A percentile compares a stretch with the other conserved stretches of the same genome.
These are phyloP conservation scores for Siniperca scherzeri DNA, from an alignment of 2,797 vertebrate genomes.

Conservation along the genomic window DNA sequence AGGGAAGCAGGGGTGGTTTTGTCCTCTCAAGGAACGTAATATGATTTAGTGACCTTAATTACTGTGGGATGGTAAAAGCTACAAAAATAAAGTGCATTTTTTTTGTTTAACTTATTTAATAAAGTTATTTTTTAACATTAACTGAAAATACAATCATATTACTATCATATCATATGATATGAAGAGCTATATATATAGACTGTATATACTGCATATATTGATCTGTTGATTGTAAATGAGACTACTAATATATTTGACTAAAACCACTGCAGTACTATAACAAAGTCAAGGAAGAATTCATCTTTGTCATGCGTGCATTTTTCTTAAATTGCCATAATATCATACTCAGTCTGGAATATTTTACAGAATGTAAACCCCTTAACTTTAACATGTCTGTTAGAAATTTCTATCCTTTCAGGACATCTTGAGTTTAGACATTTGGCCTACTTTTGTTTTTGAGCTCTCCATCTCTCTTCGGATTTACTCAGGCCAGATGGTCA, in stretches of 20 bases:
- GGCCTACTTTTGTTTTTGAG: constrained; percentile 8
- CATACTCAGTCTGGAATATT: not conserved
- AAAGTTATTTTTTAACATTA: not conserved
- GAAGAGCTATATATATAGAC: not conserved
- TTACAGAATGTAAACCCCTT: not conserved
- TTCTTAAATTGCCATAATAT: constrained; percentile 1
- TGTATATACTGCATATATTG: too few species aligned
- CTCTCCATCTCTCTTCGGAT: constrained; percentile 3
- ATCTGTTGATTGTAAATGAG: too few species aligned
- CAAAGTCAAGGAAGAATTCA: not conserved
- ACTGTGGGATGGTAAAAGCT: not conserved
- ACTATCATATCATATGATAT: not conserved
- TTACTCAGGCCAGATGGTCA: constrained; percentile 4
- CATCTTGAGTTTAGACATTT: not conserved
- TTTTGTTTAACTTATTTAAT: not conserved
- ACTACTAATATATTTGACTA: too few species aligned
- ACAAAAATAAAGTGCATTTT: not conserved
- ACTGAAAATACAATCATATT: not conserved
- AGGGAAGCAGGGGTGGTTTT: not conserved
- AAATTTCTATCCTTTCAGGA: not conserved
- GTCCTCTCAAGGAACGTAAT: not conserved
- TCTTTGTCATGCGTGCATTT: not conserved
- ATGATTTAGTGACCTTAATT: not conserved
- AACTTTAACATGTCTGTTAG: not conserved
- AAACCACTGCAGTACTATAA: not conserved